These are phyloP conservation scores for Aphelenchoides bicaudatus DNA, from an alignment of 2,888 invertebrate species.

Conservation along the genomic window DNA sequence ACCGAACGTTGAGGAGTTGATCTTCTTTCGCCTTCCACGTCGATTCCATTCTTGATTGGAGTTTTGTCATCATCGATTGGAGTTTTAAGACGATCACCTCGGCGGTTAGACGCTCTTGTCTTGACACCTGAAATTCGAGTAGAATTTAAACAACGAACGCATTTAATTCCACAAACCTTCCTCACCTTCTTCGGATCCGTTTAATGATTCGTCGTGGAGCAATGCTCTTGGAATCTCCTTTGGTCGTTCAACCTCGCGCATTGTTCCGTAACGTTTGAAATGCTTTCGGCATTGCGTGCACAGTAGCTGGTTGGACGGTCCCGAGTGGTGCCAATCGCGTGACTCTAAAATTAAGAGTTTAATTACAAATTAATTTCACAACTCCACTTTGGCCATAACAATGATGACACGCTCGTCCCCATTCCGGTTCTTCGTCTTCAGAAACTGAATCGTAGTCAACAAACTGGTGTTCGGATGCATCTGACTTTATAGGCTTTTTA, in stretches of 20 bases:
- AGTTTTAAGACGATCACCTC: slow-evolving; percentile 5
- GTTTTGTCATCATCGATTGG: slow-evolving; percentile 12
- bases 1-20: slow-evolving; percentile 13
- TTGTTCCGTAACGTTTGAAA: slow-evolving; percentile 75
- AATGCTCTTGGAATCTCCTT: background rate
- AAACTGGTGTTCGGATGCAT: slow-evolving; percentile 61
- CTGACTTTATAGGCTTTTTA: slow-evolving; percentile 4
- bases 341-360: slow-evolving; percentile 65
- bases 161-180: slow-evolving; percentile 2
- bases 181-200: slow-evolving; percentile 13
- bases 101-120: slow-evolving; percentile 9
- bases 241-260: slow-evolving; percentile 63
- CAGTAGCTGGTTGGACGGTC: slow-evolving; percentile 71
- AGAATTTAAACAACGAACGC: background rate
- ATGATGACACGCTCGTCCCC: slow-evolving; percentile 73
- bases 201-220: slow-evolving; percentile 9
- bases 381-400: slow-evolving; percentile 72
- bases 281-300: slow-evolving; percentile 75
- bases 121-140: slow-evolving; percentile 5
- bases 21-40: slow-evolving; percentile 6
- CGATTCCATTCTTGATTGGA: background rate
- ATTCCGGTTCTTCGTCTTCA: slow-evolving; percentile 37
- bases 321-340: slow-evolving; percentile 73
- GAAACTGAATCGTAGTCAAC: slow-evolving; percentile 68
- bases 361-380: slow-evolving; percentile 12